Evolutionary conservation across 2,113 vertebrate species (phyloP), one percentile per base, ranked within the genome.

Genomic region (Apodemus speciosus): DNA sequence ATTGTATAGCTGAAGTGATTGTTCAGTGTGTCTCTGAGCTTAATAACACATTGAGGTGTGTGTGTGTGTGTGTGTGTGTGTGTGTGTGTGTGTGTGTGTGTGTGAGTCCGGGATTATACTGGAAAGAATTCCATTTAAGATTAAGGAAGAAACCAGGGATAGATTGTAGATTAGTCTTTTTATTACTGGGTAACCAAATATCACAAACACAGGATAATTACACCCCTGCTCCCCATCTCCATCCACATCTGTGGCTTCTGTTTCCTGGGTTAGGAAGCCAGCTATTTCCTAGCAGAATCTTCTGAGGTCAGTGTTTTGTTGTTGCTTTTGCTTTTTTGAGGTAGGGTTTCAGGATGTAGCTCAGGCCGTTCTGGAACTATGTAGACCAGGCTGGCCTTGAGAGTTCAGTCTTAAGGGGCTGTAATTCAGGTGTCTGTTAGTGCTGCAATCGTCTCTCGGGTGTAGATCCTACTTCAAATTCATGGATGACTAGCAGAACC

Each of bases 161-260:
- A 87, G 56, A 51, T 66, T 80, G 13, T 53, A 25, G 73, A 56
- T 91, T 91, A 2, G 21, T 16, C 32, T 88, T 88, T 93, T 69
- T 77, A 69, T 79, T 91, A 71, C 43, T 89, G 49, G 62, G 21
- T 85, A 75, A 94, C n/a, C 87, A 91, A 89, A 72, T 79, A 53
- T 40, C 51, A 76, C 8, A 62, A 85, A 62, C 38, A 81, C 4
- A 58, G 30, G 56, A 58, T 69, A n/a, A 81, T 85, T 72, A 83
- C 46, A 32, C 15, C 76, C 58, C 23, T 40, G 23, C 13, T 80
- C 38, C 20, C 30, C 40, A 3, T 62, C 60, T 49, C 20, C 81
- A 27, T 25, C 20, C 81, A 53, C n/a, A n/a, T 40, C 86, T 95
- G 81, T 85, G 72, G 77, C 69, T 71, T 96, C 79, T 30, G 35